These are phyloP conservation scores for Aethina tumida DNA, from an alignment of 1,140 invertebrate species.

Conservation along the genomic window DNA sequence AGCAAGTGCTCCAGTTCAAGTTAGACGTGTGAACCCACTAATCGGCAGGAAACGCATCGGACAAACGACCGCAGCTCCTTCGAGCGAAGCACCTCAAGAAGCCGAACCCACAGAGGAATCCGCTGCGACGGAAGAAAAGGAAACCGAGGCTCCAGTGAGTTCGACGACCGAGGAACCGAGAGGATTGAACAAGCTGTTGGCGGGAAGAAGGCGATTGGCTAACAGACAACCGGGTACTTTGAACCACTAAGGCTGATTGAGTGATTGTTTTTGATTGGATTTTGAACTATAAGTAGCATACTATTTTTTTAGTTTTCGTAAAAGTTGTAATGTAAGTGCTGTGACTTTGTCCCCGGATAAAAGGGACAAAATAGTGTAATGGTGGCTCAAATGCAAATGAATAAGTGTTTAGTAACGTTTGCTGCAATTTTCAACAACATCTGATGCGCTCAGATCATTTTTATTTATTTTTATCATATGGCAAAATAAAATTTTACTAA, in stretches of 20 bases:
- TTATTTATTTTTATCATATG: too few species aligned
- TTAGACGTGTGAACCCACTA: slow-evolving; percentile 29
- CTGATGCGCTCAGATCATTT: too few species aligned
- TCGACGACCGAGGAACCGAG: slow-evolving; percentile 44
- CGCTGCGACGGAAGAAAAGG: slow-evolving; percentile 37
- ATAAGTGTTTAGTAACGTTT: not conserved
- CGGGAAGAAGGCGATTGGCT: slow-evolving; percentile 47
- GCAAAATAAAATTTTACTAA: too few species aligned
- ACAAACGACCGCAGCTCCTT: slow-evolving; percentile 23
- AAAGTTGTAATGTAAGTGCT: slow-evolving; percentile 2
- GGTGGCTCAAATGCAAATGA: not conserved
- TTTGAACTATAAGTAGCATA: not conserved
- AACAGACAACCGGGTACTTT: slow-evolving; percentile 44
- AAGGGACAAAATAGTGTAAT: not conserved
- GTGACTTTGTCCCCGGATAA: not conserved
- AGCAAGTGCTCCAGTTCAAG: slow-evolving; percentile 31
- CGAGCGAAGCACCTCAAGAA: slow-evolving; percentile 27
- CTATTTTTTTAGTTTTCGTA: too few species aligned
- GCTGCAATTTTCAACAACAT: not conserved
- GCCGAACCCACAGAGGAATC: slow-evolving; percentile 11
- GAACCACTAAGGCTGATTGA: slow-evolving; percentile 21
- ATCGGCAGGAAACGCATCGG: slow-evolving; percentile 25
- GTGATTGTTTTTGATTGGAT: not conserved
- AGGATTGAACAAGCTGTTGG: slow-evolving; percentile 46
- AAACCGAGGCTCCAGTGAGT: slow-evolving; percentile 36